Evolutionary conservation across 2,888 invertebrate species (phyloP), one percentile per base, ranked within the genome.

Genomic region (Phyllotreta striolata): DNA sequence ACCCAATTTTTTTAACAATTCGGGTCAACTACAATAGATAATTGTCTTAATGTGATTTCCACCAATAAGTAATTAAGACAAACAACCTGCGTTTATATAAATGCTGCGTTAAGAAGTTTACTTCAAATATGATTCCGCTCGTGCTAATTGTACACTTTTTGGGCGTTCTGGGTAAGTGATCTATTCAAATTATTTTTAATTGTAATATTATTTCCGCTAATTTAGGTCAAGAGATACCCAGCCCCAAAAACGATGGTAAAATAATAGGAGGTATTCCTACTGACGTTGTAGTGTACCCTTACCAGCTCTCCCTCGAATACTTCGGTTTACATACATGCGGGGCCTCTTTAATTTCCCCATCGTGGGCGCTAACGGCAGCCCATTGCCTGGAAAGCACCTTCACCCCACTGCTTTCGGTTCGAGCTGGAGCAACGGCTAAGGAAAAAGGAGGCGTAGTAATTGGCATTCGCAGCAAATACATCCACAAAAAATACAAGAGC

Each of bases 331-430:
- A 73, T 55, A 41, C 49, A 1, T 72, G 73, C 56, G 72, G 71
- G 39, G 72, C 68, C 14, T 61, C 72, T 5, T 61, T 73, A 1
- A 70, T 73, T 55, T 59, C 66, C 1, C 37, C 56, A n/a, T 64
- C 47, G 55, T 73, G 72, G 71, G 62, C 67, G 1, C 3, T 73
- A 10, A 71, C 71, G 35, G 73, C 73, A 6, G 73, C 72, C 24
- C 73, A 74, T 57, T 74, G 72, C 58, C 59, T 66, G 7, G 49
- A 54, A 10, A 40, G 51, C 6, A 46, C 38, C 7, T 40, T 35
- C 6, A 41, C 47, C 7, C 38, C 47, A 3, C 43, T 56, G n/a
- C 59, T 63, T 9, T 58, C 59, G 8, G 46, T 66, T 6, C 57
- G 66, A 34, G 70, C 68, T 24, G 72, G 72, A 9, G 67, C 72